Evolutionary conservation across 2,797 vertebrate species (phyloP).

Genomic region (Gobionotothen gibberifrons): DNA sequence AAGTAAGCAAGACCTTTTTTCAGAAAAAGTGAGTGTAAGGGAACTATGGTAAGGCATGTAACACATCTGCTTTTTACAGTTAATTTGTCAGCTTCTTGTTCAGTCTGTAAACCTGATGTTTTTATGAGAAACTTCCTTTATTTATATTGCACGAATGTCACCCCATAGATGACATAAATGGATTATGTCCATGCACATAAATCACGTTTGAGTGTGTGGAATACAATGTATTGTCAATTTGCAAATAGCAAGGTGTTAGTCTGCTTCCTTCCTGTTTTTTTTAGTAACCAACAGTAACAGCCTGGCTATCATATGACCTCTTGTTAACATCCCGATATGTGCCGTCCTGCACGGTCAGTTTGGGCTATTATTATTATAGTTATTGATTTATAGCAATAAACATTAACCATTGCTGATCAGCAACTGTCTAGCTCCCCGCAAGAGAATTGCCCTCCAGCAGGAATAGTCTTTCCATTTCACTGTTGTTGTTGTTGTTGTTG

Average conservation of each 20-base stretch:
- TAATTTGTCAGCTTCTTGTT: slow-evolving; percentile 4
- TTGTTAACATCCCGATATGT: background rate
- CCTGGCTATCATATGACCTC: background rate
- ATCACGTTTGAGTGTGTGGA: background rate
- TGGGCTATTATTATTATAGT: background rate
- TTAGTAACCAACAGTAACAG: background rate
- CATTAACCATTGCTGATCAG: background rate
- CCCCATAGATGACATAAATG: background rate
- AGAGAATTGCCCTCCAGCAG: background rate
- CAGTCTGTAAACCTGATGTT: background rate
- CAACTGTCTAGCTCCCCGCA: background rate
- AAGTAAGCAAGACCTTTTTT: background rate
- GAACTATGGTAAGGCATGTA: background rate
- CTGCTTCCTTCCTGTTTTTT: background rate
- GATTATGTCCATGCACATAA: background rate
- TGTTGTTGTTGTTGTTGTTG: slow-evolving; percentile 8
- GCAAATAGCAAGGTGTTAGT: background rate
- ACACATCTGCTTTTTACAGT: slow-evolving; percentile 5
- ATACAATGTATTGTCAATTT: background rate
- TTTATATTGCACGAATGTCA: background rate
- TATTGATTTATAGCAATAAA: background rate
- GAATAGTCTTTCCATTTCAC: background rate
- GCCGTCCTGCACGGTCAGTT: background rate
- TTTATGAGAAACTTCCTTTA: background rate
- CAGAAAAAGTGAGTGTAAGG: background rate